These are phyloP conservation scores for Sesamia inferens DNA, from an alignment of 2,888 invertebrate species.

Conservation along the genomic window DNA sequence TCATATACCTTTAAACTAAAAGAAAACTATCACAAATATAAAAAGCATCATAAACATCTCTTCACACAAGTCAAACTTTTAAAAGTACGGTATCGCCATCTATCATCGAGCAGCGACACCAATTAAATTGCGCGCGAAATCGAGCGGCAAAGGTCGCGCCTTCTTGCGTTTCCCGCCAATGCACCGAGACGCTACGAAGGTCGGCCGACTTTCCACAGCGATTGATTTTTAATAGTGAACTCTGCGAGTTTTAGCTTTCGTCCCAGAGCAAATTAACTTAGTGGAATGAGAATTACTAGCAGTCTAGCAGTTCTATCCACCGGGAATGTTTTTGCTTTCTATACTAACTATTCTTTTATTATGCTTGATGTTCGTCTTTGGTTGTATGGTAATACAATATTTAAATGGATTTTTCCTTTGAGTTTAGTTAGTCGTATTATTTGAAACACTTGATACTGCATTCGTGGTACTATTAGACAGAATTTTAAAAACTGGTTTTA, in stretches of 20 bases:
- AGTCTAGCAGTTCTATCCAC: constrained; percentile 71
- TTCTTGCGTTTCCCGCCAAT: constrained; percentile 85
- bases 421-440: neutral
- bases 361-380: neutral
- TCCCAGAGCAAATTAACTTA: constrained; percentile 84
- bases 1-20: neutral
- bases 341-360: neutral
- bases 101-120: constrained; percentile 84
- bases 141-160: constrained; percentile 87
- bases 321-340: constrained; percentile 8
- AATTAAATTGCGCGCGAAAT: constrained; percentile 90
- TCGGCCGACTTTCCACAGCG: constrained; percentile 84
- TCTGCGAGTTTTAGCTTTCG: constrained; percentile 83
- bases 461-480: no score
- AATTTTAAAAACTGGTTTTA: no score
- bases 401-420: neutral
- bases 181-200: constrained; percentile 85
- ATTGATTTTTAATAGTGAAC: constrained; percentile 89
- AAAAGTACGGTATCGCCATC: constrained; percentile 77
- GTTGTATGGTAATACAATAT: neutral
- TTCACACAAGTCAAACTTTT: constrained; percentile 29
- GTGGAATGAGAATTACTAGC: constrained; percentile 75
- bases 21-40: neutral
- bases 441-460: no score
- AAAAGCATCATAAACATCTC: constrained; percentile 1